These are phyloP conservation scores for Antennarius maculatus DNA, from an alignment of 2,797 vertebrate species.

Conservation along the genomic window DNA sequence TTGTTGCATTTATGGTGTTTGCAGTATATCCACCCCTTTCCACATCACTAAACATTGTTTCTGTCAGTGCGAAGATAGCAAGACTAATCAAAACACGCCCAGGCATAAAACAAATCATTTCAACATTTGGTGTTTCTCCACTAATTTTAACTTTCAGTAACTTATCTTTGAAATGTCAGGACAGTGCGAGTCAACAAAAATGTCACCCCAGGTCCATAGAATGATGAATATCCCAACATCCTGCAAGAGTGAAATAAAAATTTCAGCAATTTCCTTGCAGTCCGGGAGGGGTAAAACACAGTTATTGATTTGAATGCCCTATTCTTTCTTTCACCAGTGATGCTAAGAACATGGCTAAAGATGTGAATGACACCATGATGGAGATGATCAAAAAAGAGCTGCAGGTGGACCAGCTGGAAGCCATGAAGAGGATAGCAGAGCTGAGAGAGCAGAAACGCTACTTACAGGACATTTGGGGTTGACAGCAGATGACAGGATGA, in stretches of 20 bases:
- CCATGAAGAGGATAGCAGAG: slow-evolving; percentile 87
- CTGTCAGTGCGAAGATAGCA: no score
- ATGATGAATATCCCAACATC: slow-evolving; percentile 44
- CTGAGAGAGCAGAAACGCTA: slow-evolving; percentile 90
- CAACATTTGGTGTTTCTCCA: neutral
- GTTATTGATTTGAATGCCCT: no score
- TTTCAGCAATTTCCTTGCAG: slow-evolving; percentile 46
- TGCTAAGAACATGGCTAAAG: slow-evolving; percentile 95
- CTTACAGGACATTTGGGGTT: slow-evolving; percentile 95
- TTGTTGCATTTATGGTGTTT: no score
- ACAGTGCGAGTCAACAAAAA: slow-evolving; percentile 38
- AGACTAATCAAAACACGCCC: no score
- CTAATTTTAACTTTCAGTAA: slow-evolving; percentile 22
- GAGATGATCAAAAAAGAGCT: slow-evolving; percentile 85
- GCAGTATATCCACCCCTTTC: no score
- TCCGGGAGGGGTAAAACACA: slow-evolving; percentile 1
- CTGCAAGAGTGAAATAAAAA: slow-evolving; percentile 49
- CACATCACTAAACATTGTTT: no score
- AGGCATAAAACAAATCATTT: no score
- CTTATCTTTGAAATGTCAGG: slow-evolving; percentile 45
- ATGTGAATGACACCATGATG: slow-evolving; percentile 86
- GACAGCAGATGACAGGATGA: slow-evolving; percentile 56
- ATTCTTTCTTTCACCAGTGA: slow-evolving; percentile 78
- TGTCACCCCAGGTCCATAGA: slow-evolving; percentile 23
- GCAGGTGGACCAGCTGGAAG: slow-evolving; percentile 86